A percentile compares a stretch with the other conserved stretches of the same genome.
These are phyloP conservation scores for Setophaga coronata DNA, from an alignment of 2,113 vertebrate species.

Conservation along the genomic window DNA sequence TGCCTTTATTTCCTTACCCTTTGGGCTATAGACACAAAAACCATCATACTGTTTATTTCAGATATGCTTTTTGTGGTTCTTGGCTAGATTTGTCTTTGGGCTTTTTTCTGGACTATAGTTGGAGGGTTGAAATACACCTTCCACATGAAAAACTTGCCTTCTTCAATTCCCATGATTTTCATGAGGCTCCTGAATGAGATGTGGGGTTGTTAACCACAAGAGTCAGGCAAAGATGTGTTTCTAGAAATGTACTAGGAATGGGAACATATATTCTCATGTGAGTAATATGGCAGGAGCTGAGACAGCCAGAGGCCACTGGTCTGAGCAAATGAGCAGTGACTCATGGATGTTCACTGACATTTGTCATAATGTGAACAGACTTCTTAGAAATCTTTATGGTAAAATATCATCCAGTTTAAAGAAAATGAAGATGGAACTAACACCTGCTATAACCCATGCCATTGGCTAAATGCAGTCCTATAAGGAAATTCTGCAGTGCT, in stretches of 20 bases:
- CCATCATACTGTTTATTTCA: neutral
- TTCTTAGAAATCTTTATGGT: neutral
- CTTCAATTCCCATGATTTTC: neutral
- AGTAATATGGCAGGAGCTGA: constrained; percentile 7
- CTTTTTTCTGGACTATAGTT: neutral
- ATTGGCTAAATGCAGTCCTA: neutral
- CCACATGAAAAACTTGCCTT: neutral
- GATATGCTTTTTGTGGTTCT: neutral
- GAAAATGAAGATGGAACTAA: neutral
- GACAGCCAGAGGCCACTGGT: neutral
- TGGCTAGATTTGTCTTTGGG: neutral
- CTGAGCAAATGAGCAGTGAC: constrained; percentile 11
- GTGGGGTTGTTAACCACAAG: neutral
- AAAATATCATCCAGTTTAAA: constrained; percentile 15
- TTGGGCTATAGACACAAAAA: neutral
- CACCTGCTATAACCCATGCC: neutral
- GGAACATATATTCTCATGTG: neutral
- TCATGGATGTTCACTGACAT: constrained; percentile 53
- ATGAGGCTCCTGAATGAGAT: neutral
- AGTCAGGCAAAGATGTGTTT: neutral
- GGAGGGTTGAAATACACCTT: neutral
- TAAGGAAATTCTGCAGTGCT: neutral
- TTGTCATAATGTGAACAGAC: constrained; percentile 41
- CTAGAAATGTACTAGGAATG: neutral
- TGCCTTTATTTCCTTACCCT: neutral